phyloP scores from a whole-genome alignment of 2,888 invertebrate genomes.

The Phalangium opilio region DNA sequence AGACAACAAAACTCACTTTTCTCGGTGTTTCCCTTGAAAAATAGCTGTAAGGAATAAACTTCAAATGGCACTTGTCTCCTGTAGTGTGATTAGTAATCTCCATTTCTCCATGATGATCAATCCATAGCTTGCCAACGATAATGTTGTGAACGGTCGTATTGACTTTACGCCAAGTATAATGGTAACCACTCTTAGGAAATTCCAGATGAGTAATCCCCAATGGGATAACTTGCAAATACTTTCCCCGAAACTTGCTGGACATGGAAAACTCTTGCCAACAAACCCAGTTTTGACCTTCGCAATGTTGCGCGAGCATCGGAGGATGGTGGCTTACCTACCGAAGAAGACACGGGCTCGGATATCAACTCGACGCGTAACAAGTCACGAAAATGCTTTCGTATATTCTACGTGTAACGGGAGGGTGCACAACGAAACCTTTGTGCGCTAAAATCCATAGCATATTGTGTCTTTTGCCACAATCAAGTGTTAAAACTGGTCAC shows the following conservation, averaged over 20 bases:
- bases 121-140: constrained; percentile 98
- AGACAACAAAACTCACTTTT: constrained; percentile 43
- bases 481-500: no score
- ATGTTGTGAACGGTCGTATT: constrained; percentile 95
- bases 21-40: constrained; percentile 92
- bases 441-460: no score
- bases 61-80: constrained; percentile 87
- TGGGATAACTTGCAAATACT: constrained; percentile 60
- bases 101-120: constrained; percentile 99
- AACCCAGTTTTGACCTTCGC: constrained; percentile 79
- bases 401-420: no score
- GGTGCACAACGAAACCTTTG: no score
- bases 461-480: no score
- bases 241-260: constrained; percentile 97
- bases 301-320: constrained; percentile 89
- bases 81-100: constrained; percentile 79
- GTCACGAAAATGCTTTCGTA: no score
- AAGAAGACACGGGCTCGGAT: constrained; percentile 8
- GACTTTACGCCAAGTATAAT: constrained; percentile 94
- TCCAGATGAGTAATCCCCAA: constrained; percentile 45
- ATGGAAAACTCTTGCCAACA: constrained; percentile 99
- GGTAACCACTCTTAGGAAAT: constrained; percentile 39
- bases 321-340: constrained; percentile 87
- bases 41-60: constrained; percentile 96
- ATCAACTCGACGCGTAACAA: no score